phyloP scores from a whole-genome alignment of 2,797 vertebrate genomes.

The Sternarchorhynchus goeldii region DNA sequence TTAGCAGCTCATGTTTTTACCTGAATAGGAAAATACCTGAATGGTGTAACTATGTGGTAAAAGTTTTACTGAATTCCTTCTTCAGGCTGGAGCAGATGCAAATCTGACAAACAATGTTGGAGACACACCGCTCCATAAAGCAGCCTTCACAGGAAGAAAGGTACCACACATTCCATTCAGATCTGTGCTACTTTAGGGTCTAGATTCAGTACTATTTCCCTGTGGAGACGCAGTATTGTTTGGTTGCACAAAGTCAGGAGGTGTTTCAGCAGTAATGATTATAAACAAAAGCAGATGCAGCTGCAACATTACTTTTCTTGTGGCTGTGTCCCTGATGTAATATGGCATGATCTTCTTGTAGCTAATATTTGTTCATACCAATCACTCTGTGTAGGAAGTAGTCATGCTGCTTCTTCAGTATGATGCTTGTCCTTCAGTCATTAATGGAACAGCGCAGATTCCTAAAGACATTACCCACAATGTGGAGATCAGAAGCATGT shows the following conservation, averaged over 20 bases:
- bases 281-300: no score
- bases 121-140: constrained; percentile 92
- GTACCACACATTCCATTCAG: constrained; percentile 66
- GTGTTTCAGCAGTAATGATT: no score
- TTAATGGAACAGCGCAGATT: constrained; percentile 93
- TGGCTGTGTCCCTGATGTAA: no score
- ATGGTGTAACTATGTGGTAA: neutral
- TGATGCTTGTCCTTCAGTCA: constrained; percentile 85
- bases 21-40: constrained; percentile 15
- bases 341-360: no score
- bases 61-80: constrained; percentile 38
- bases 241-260: no score
- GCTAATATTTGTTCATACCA: neutral
- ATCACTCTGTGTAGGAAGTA: constrained; percentile 82
- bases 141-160: constrained; percentile 94
- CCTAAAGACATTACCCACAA: constrained; percentile 90
- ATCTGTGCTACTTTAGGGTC: neutral
- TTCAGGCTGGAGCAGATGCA: constrained; percentile 88
- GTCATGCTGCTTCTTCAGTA: constrained; percentile 92
- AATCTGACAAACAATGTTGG: constrained; percentile 92
- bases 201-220: neutral
- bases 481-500: constrained; percentile 89
- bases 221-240: no score
- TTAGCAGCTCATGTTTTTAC: neutral
- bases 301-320: no score